Evolutionary conservation across 1,140 invertebrate species (phyloP), one percentile per base, ranked within the genome.

Genomic region (Epicauta chinensis): DNA sequence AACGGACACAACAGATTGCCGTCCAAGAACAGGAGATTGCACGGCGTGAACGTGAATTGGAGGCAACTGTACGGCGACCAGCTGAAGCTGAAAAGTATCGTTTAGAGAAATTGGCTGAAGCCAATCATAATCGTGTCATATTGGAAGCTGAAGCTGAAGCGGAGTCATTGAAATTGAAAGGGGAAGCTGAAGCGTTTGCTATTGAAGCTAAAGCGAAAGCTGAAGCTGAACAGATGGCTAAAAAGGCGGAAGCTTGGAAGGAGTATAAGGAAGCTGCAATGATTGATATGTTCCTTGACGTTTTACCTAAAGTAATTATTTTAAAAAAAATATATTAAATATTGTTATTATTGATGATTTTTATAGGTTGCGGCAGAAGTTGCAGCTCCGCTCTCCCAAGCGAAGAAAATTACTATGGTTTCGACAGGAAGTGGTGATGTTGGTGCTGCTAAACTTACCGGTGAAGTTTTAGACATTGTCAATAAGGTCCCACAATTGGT

Each of bases 221-320:
- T 7, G 94, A 98, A 67, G 92, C 93, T 3, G 92, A 94, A 73
- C 93, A 95, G 75, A 95, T 97, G 88, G 82, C 87, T 1, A 93
- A 93, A 73, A 98, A 98, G 69, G 95, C 94, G 7, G 92, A 95
- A 62, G 95, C 95, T 15, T 97, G 87, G 82, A 91, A 89, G 66
- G 91, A 97, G 66, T 98, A 97, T 68, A 90, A 93, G 58, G 91
- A 91, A 55, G 94, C 95, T 39, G 95, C 95, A 30, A 94, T 97
- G 84, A 83, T 97, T 43, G 94, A 98, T 64, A 97, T 98, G 94
- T 84, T 97, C 65, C 79, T 98, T 14, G 91, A 97, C 46, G 91
- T 89, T n/a, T 72, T 98, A 64, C 94, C 95, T 32, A 96, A 93
- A 82, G 93, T 96, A 75, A 51, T 41, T 11, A 11, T 40, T 43